Evolutionary conservation across 2,888 invertebrate genomes (phyloP).

Genomic region (Trachelus troglodyta): DNA sequence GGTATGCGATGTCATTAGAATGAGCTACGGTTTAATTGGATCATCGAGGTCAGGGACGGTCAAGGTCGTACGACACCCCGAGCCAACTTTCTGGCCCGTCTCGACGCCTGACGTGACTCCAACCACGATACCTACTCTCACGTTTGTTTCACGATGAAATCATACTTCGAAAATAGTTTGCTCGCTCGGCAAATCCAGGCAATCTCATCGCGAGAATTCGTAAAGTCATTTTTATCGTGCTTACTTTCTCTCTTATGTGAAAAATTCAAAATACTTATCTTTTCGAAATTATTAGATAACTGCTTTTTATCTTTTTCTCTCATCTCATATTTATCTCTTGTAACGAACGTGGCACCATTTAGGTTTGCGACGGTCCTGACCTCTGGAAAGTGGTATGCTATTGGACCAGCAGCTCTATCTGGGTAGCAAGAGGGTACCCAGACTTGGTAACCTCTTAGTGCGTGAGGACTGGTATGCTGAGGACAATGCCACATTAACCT

Average conservation of each 20-base stretch:
- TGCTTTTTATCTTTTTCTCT: too few species aligned
- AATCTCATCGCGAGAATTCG: neutral
- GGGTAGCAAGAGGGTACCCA: slow-evolving; percentile 21
- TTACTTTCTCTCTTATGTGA: neutral
- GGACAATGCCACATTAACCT: slow-evolving; percentile 47
- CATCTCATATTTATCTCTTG: too few species aligned
- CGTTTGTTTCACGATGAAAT: neutral
- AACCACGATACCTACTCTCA: neutral
- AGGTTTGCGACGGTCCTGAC: too few species aligned
- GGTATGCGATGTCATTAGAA: neutral
- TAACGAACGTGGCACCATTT: too few species aligned
- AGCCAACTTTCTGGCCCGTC: slow-evolving; percentile 1
- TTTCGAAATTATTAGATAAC: neutral
- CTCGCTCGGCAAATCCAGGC: neutral
- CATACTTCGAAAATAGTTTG: neutral
- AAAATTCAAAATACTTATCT: neutral
- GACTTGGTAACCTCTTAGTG: slow-evolving; percentile 12
- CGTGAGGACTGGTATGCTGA: slow-evolving; percentile 33
- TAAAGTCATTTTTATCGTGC: neutral
- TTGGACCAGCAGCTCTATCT: too few species aligned
- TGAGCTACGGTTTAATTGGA: slow-evolving; percentile 7
- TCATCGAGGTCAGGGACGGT: slow-evolving; percentile 6
- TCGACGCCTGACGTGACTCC: neutral
- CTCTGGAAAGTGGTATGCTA: too few species aligned
- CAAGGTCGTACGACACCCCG: neutral